A percentile compares a stretch with the other conserved stretches of the same genome.
Evolutionary conservation across 2,113 vertebrate species (phyloP).

Genomic region (Anarhynchus alexandrinus): DNA sequence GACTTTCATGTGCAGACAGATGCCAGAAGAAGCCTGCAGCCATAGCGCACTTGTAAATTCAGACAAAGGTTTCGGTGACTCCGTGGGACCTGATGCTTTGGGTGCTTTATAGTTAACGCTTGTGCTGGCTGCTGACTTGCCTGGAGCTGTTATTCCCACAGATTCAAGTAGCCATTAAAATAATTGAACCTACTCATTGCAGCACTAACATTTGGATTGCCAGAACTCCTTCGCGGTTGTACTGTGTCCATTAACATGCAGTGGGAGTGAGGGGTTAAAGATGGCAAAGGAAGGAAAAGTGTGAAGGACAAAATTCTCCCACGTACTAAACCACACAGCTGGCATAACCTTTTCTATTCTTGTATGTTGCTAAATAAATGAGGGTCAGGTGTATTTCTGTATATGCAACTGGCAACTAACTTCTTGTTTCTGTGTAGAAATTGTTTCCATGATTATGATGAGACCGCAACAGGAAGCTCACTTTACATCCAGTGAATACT

Average conservation of each 20-base stretch:
- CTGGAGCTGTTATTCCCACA: neutral
- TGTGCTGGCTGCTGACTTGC: neutral
- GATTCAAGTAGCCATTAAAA: neutral
- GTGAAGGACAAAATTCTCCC: neutral
- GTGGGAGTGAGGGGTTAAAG: neutral
- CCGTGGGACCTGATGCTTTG: neutral
- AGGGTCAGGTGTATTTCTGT: neutral
- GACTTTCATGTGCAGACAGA: neutral
- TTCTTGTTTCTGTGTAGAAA: neutral
- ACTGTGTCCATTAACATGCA: neutral
- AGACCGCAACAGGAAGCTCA: neutral
- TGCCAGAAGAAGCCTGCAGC: neutral
- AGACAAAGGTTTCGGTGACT: neutral
- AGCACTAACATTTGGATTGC: neutral
- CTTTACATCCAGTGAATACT: neutral
- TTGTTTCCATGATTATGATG: neutral
- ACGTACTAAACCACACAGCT: neutral
- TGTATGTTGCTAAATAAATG: neutral
- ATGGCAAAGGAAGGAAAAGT: neutral
- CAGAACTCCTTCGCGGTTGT: neutral
- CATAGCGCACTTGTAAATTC: neutral
- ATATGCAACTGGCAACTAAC: neutral
- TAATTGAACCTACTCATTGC: neutral
- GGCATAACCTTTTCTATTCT: neutral
- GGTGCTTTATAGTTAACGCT: neutral